Percentiles rank a stretch among this genome's conserved stretches.
These are phyloP conservation scores for Nesoenas mayeri DNA, from an alignment of 2,113 vertebrate species.

Conservation along the genomic window DNA sequence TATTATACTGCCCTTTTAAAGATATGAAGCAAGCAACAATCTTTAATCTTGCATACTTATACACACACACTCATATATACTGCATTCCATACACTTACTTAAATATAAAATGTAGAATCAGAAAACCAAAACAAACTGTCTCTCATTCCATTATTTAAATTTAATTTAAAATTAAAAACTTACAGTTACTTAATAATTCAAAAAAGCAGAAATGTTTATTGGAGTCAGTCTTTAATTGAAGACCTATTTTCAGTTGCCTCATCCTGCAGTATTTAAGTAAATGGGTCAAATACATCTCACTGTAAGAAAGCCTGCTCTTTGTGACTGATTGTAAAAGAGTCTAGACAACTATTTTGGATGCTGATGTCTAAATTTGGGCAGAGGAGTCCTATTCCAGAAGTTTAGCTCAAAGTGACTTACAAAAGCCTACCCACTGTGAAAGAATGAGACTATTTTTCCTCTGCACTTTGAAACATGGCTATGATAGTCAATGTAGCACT, in stretches of 20 bases:
- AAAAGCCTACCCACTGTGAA: background rate
- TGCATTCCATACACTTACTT: background rate
- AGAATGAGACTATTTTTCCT: background rate
- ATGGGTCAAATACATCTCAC: constrained; percentile 29
- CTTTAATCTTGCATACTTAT: background rate
- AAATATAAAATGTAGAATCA: background rate
- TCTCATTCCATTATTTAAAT: background rate
- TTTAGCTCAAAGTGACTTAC: background rate
- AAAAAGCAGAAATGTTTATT: background rate
- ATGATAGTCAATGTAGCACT: background rate
- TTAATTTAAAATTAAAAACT: background rate
- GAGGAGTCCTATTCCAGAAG: background rate
- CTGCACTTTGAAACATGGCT: background rate
- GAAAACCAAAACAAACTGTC: background rate
- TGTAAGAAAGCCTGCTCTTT: background rate
- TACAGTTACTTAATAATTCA: background rate
- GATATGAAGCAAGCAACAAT: background rate
- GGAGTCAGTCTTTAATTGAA: background rate
- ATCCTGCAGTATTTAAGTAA: background rate
- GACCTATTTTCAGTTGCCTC: constrained; percentile 12
- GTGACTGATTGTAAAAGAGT: background rate
- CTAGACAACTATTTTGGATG: constrained; percentile 19
- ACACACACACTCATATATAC: background rate
- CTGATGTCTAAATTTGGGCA: constrained; percentile 13
- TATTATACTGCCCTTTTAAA: background rate